Evolutionary conservation across 2,888 invertebrate genomes (phyloP).

Genomic region (Hemistola chrysoprasaria): DNA sequence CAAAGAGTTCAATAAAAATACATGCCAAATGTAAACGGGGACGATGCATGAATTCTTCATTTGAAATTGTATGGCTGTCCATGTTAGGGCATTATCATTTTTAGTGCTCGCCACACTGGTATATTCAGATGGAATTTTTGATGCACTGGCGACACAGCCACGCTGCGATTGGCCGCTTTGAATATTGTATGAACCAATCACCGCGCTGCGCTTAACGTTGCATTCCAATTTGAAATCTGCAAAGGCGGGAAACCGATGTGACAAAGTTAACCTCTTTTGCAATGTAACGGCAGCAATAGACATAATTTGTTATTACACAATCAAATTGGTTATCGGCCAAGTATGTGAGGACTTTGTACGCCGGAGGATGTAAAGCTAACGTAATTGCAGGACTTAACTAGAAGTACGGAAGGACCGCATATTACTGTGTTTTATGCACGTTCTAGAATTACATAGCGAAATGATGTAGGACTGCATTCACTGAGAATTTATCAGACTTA

Average conservation of each 20-base stretch:
- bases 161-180: slow-evolving; percentile 75
- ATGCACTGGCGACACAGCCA: slow-evolving; percentile 81
- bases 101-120: slow-evolving; percentile 81
- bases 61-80: slow-evolving; percentile 76
- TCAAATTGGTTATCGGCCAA: slow-evolving; percentile 49
- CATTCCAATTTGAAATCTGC: slow-evolving; percentile 79
- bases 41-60: slow-evolving; percentile 79
- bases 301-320: slow-evolving; percentile 65
- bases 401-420: slow-evolving; percentile 28
- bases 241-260: slow-evolving; percentile 71
- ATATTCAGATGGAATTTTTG: slow-evolving; percentile 83
- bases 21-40: slow-evolving; percentile 71
- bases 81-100: slow-evolving; percentile 82
- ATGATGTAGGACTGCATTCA: slow-evolving; percentile 20
- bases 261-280: slow-evolving; percentile 66
- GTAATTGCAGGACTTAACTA: slow-evolving; percentile 26
- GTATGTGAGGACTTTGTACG: slow-evolving; percentile 36
- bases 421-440: slow-evolving; percentile 28
- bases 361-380: slow-evolving; percentile 23
- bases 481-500: slow-evolving; percentile 17
- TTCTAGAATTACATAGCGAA: slow-evolving; percentile 26
- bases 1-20: slow-evolving; percentile 73
- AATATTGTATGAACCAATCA: slow-evolving; percentile 83
- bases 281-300: slow-evolving; percentile 56
- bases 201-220: slow-evolving; percentile 74